A percentile compares a stretch with the other conserved stretches of the same genome.
These are phyloP conservation scores for Ophiothrix spiculata DNA, from an alignment of 35 echinoderm and acorn worm genomes.

Conservation along the genomic window DNA sequence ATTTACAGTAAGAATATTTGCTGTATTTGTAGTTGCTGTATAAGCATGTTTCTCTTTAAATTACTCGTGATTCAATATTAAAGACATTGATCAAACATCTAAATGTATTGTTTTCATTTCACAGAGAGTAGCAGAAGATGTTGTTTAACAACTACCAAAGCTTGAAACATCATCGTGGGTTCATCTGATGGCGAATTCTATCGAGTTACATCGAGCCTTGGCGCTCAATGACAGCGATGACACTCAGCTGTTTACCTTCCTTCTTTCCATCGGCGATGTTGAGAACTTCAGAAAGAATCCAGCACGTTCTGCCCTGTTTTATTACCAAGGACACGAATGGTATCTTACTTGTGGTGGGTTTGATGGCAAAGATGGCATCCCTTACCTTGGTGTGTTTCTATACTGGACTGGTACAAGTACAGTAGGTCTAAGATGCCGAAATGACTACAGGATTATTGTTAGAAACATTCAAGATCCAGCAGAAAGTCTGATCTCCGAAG, in stretches of 20 bases:
- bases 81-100: too few relatives aligned
- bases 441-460: constrained; percentile 86
- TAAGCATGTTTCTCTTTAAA: too few relatives aligned
- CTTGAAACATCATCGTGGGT: too few relatives aligned
- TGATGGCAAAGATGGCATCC: constrained; percentile 41
- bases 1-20: too few relatives aligned
- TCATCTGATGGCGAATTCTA: constrained; percentile 61
- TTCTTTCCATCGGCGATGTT: constrained; percentile 60
- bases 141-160: too few relatives aligned
- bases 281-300: constrained; percentile 63
- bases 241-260: constrained; percentile 87
- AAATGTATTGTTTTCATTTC: too few relatives aligned
- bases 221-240: constrained; percentile 88
- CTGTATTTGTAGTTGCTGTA: too few relatives aligned
- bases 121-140: too few relatives aligned
- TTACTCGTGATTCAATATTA: too few relatives aligned
- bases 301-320: constrained; percentile 60
- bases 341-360: constrained; percentile 71
- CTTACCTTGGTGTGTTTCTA: constrained; percentile 73
- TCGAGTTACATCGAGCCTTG: constrained; percentile 70
- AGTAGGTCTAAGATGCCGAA: constrained; percentile 65
- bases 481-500: constrained; percentile 82
- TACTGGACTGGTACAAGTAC: constrained; percentile 59
- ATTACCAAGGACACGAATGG: constrained; percentile 95
- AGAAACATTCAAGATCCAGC: constrained; percentile 80